Conservation (phyloP, 2,113 vertebrate species). For the Microtus richardsoni region DNA sequence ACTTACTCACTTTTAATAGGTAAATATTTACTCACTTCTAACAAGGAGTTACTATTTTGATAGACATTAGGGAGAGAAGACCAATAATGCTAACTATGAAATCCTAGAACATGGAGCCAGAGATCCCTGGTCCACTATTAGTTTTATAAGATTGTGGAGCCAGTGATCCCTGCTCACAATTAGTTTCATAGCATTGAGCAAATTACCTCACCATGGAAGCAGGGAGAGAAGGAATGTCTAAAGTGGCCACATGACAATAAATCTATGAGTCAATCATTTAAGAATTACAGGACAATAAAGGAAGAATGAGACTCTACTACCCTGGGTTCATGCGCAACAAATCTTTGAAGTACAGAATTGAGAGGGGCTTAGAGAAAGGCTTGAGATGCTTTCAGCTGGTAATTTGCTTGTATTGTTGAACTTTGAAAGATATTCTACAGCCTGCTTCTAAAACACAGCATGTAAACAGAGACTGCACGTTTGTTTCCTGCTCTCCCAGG, state of each 20-base stretch:
- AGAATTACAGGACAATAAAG: neutral
- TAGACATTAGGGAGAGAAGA: neutral
- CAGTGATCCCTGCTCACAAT: neutral
- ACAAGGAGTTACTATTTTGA: neutral
- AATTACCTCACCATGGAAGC: neutral
- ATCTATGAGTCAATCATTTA: neutral
- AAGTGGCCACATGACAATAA: slow-evolving; percentile 29
- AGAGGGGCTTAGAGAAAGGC: neutral
- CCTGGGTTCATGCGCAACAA: neutral
- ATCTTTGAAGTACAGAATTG: neutral
- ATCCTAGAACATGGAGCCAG: neutral
- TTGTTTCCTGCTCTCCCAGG: too few species aligned
- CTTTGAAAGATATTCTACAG: slow-evolving; percentile 7
- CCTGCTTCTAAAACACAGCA: neutral
- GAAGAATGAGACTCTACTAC: neutral
- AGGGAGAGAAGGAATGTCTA: neutral
- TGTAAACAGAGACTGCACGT: too few species aligned
- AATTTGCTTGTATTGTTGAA: neutral
- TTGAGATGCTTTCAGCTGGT: neutral
- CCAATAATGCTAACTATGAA: neutral
- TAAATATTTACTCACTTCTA: neutral
- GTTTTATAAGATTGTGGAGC: neutral
- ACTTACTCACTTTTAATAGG: neutral
- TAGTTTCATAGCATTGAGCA: neutral
- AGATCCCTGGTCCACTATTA: neutral